Base-by-base conservation (phyloP, 2,113 vertebrate genomes). In the Catagonus wagneri region DNA sequence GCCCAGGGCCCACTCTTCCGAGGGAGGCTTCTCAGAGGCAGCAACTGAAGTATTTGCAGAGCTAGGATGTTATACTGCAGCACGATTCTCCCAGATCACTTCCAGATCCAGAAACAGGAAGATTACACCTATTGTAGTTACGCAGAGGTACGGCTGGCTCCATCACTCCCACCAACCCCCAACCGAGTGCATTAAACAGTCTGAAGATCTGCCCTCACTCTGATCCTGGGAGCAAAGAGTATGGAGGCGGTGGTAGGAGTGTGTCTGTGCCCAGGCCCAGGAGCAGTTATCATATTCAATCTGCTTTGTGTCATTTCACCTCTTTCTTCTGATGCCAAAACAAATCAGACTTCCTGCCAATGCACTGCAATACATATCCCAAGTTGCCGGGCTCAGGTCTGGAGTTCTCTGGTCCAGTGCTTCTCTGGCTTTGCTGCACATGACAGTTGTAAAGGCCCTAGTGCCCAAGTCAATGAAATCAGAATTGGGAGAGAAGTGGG, bases 331-430 rank as follows among this genome's bases (percentile, higher is more conserved):
- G 39, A 90, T 20, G 83, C 63, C 76, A 83, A 88, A 50, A 74
- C 72, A 72, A 85, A 90, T 88, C 36, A 96, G 88, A 63, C 90
- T 94, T 85, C 72, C 76, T 63, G 94, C 61, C 90, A 81, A 39
- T 7, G 61, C 25, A 34, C 32, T 29, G 80, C 36, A 61, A 83
- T 58, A 78, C 29, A 32, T 36, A 34, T 66, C 60, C 39, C 25
- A 14, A 86, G 81, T 1, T 63, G 39, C 10, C 16, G 1, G 68
- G 85, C 52, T 71, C 34, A 36, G 69, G 17, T 32, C n/a, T 72
- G 32, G 44, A 50, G n/a, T 61, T 80, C 63, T 61, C 68, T n/a
- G 56, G 78, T 27, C n/a, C 52, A 66, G 56, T 9, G 68, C 58
- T 89, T 83, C 83, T 90, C 34, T 72, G 56, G 58, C 78, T 83